phyloP scores from a whole-genome alignment of 2,113 vertebrate genomes.

The Pongo abelii region DNA sequence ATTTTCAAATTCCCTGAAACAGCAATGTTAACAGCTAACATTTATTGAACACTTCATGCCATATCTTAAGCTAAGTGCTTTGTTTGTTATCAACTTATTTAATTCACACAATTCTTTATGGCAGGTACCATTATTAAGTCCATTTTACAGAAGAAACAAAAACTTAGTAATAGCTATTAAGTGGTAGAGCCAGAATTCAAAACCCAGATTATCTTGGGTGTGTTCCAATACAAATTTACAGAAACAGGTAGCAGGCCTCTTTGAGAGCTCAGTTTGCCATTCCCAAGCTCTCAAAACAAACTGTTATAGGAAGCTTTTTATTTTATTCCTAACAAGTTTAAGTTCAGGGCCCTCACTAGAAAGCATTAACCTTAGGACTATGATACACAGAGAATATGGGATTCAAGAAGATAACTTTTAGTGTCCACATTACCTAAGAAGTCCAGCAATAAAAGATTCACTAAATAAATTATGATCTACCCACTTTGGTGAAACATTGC shows the following conservation, averaged over 20 bases:
- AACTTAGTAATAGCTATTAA: not conserved
- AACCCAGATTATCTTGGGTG: not conserved
- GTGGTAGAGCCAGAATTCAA: constrained; percentile 10
- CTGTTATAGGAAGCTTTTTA: not conserved
- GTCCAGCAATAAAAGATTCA: not conserved
- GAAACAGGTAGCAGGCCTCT: not conserved
- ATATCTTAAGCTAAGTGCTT: not conserved
- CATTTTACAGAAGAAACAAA: constrained; percentile 18
- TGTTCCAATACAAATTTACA: constrained; percentile 14
- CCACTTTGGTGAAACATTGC: not conserved
- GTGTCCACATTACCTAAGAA: not conserved
- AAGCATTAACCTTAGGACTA: not conserved
- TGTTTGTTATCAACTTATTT: not conserved
- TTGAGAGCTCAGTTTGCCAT: not conserved
- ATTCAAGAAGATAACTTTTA: not conserved
- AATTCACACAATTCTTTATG: not conserved
- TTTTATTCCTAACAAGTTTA: not conserved
- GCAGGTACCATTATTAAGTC: not conserved
- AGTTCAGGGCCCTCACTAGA: not conserved
- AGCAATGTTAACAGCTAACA: not conserved
- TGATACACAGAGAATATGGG: not conserved
- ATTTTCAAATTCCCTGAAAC: not conserved
- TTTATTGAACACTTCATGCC: not conserved
- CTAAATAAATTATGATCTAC: constrained; percentile 3
- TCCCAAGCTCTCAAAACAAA: not conserved